Base-by-base conservation (phyloP, 2,797 vertebrate genomes). In the Sebastes minor region DNA sequence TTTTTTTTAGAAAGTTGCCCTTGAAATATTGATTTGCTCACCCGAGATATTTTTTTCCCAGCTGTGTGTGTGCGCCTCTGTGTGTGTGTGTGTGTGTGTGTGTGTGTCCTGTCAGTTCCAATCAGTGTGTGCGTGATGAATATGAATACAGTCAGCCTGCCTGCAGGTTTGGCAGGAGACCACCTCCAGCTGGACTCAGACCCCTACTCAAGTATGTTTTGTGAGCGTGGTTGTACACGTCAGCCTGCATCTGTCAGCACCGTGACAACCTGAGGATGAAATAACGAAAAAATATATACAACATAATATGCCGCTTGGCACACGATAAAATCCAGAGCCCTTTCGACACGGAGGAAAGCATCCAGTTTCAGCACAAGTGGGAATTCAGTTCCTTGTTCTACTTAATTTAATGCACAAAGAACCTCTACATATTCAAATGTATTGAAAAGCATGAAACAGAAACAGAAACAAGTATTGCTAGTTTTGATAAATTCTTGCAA, bases 131-230 rank as follows among this genome's bases (percentile, higher is more conserved):
- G 76, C 86, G 86, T 91, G 92, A 92, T 90, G 89, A 91, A 90
- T 91, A 93, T 92, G 89, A 89, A 91, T 86, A 80, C 80, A 89
- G 92, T 90, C 90, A 82, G 89, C 62, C 87, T 82, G 91, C 90
- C 90, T 88, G 86, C 90, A 89, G 88, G 84, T 91, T 89, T 94
- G 92, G 91, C 92, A 90, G 71, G 69, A 86, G 83, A 89, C 85
- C 92, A 88, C 90, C 91, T 90, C 92, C 92, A 93, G 93, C 91
- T 94, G 92, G 91, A 91, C 87, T 80, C 88, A 88, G 89, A 90
- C 86, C 91, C 86, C 80, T 46, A 72, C 86, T 87, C 86, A 69
- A 81, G 76, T 87, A 86, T 86, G 80, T 86, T 86, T 72, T 77
- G 76, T 38, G 79, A 85, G 80, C n/a, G 46, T 18, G 80, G 81